These are phyloP conservation scores for Scaptodrosophila lebanonensis DNA, from an alignment of 1,140 invertebrate genomes.

Conservation along the genomic window DNA sequence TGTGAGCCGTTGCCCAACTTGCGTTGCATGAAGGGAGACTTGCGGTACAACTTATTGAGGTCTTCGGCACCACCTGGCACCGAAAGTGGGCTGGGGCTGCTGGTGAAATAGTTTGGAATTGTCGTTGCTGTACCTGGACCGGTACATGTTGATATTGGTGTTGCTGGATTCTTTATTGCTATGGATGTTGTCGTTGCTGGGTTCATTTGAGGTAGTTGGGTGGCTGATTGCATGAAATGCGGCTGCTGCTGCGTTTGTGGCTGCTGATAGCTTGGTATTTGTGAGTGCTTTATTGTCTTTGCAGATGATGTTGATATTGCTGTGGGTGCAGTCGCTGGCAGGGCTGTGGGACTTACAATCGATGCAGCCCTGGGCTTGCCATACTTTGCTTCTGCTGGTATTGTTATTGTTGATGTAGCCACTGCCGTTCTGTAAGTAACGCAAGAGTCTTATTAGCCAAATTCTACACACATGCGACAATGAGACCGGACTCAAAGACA, in stretches of 20 bases:
- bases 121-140: background rate
- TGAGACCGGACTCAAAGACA: too few species aligned
- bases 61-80: conserved; percentile 30
- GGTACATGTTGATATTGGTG: conserved; percentile 2
- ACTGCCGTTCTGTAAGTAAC: conserved; percentile 11
- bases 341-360: conserved; percentile 26
- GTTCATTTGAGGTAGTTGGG: conserved; percentile 72
- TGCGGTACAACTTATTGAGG: conserved; percentile 63
- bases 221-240: conserved; percentile 68
- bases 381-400: conserved; percentile 25
- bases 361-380: conserved; percentile 16
- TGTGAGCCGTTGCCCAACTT: conserved; percentile 63
- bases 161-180: conserved; percentile 11
- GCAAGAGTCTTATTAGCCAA: too few species aligned
- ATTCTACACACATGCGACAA: too few species aligned
- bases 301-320: conserved; percentile 9
- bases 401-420: conserved; percentile 9
- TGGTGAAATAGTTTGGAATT: conserved; percentile 43
- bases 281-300: conserved; percentile 66
- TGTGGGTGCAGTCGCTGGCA: conserved; percentile 31
- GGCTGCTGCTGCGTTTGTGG: conserved; percentile 40
- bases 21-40: conserved; percentile 72
- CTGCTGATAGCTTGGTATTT: conserved; percentile 70
- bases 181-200: conserved; percentile 22
- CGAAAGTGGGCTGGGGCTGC: conserved; percentile 28